Percentiles rank a stretch among this genome's conserved stretches.
Evolutionary conservation across 2,797 vertebrate genomes (phyloP).

Genomic region (Dendrocincla fuliginosa): DNA sequence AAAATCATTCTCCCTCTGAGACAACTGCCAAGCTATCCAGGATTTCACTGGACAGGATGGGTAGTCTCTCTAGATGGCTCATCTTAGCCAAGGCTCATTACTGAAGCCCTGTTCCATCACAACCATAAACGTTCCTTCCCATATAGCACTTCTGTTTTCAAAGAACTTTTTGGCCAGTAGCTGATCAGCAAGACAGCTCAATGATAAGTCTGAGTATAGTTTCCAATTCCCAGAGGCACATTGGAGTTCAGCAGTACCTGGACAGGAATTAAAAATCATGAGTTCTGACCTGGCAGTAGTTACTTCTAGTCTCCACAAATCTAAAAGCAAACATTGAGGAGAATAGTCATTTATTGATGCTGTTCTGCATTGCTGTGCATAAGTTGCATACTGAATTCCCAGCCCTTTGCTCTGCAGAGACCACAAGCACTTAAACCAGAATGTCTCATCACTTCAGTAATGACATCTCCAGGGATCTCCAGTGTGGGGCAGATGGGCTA

Average conservation of each 20-base stretch:
- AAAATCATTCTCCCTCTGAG: not conserved
- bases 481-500: not conserved
- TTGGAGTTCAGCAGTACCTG: not conserved
- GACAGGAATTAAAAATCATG: not conserved
- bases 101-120: not conserved
- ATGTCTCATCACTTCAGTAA: constrained; percentile 33
- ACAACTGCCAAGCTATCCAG: not conserved
- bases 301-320: not conserved
- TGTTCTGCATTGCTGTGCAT: not conserved
- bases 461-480: constrained; percentile 20
- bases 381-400: constrained; percentile 11
- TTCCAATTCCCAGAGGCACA: not conserved
- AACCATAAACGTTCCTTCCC: not conserved
- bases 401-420: not conserved
- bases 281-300: not conserved
- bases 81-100: not conserved
- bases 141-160: not conserved
- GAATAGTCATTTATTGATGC: not conserved
- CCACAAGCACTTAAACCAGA: not conserved
- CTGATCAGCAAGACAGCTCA: not conserved
- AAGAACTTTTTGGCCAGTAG: not conserved
- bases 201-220: not conserved
- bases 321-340: not conserved
- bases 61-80: not conserved
- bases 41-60: not conserved